These are phyloP conservation scores for Mola mola DNA, from an alignment of 2,113 vertebrate genomes.

Conservation along the genomic window DNA sequence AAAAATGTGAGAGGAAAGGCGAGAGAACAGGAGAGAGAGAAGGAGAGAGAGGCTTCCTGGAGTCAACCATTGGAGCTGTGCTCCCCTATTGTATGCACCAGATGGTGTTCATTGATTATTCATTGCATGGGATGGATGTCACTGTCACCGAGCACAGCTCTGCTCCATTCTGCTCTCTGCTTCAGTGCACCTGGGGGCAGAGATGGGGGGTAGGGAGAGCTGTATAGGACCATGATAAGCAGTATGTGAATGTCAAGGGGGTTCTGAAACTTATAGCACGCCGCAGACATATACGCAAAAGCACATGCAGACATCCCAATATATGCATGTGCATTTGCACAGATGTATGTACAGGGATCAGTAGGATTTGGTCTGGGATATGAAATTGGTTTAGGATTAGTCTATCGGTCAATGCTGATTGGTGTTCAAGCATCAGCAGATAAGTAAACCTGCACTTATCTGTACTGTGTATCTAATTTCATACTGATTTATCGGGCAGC, in stretches of 20 bases:
- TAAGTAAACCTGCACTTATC: slow-evolving; percentile 5
- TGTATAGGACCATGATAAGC: slow-evolving; percentile 12
- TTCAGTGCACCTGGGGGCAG: slow-evolving; percentile 70
- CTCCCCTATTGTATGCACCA: slow-evolving; percentile 75
- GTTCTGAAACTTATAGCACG: slow-evolving; percentile 19
- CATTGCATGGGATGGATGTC: slow-evolving; percentile 81
- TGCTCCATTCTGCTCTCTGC: slow-evolving; percentile 68
- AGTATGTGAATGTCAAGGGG: slow-evolving; percentile 25
- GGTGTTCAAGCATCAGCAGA: neutral
- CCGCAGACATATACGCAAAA: slow-evolving; percentile 2
- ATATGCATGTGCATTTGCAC: slow-evolving; percentile 21
- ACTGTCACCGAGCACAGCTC: slow-evolving; percentile 72
- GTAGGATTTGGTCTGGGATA: slow-evolving; percentile 34
- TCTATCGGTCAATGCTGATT: slow-evolving; percentile 18
- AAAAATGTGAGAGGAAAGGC: slow-evolving; percentile 18
- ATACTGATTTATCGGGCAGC: slow-evolving; percentile 17
- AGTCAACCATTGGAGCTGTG: slow-evolving; percentile 63
- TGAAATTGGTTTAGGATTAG: slow-evolving; percentile 44
- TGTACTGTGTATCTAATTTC: slow-evolving; percentile 4
- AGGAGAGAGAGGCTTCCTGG: slow-evolving; percentile 38
- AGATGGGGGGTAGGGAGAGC: slow-evolving; percentile 13
- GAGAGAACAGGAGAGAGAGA: slow-evolving; percentile 29
- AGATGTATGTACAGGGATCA: slow-evolving; percentile 46
- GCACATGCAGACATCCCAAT: slow-evolving; percentile 3
- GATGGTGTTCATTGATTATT: slow-evolving; percentile 85